Evolutionary conservation across 23 tunicate species (phyloP).

Genomic region (Corella eumyota): DNA sequence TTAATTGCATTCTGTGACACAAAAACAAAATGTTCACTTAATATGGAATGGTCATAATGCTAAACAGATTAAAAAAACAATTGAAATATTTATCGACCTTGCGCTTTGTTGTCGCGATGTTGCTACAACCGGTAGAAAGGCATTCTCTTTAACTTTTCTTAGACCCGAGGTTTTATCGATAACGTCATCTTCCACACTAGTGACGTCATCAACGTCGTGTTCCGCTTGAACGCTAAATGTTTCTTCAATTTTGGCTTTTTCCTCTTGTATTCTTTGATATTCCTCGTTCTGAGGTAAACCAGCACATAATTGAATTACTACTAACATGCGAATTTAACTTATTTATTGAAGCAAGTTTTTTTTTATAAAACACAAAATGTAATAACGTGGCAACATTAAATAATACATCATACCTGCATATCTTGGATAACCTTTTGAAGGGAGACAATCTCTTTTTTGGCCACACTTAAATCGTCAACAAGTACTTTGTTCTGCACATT

Average conservation of each 20-base stretch:
- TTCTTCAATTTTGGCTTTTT: constrained; percentile 26
- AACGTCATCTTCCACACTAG: neutral
- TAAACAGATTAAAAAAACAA: no score
- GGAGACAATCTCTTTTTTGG: constrained; percentile 60
- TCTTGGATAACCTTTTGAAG: constrained; percentile 72
- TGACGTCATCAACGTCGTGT: constrained; percentile 3
- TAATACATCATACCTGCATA: constrained; percentile 28
- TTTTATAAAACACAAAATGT: no score
- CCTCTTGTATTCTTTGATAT: constrained; percentile 63
- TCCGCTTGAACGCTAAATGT: constrained; percentile 48
- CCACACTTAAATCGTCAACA: constrained; percentile 19
- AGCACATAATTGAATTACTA: neutral
- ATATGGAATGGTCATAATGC: no score
- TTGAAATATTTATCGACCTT: no score
- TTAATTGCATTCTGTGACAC: neutral
- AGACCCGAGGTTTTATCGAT: neutral
- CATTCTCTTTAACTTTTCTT: neutral
- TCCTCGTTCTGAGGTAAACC: constrained; percentile 39
- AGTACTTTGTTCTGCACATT: constrained; percentile 12
- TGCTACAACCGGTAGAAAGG: neutral
- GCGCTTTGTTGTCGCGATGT: neutral
- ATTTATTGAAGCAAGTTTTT: no score
- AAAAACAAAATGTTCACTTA: no score
- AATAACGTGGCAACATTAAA: neutral
- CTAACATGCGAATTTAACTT: no score